These are phyloP conservation scores for Agapornis canus DNA, from an alignment of 2,797 vertebrate genomes.

Conservation along the genomic window DNA sequence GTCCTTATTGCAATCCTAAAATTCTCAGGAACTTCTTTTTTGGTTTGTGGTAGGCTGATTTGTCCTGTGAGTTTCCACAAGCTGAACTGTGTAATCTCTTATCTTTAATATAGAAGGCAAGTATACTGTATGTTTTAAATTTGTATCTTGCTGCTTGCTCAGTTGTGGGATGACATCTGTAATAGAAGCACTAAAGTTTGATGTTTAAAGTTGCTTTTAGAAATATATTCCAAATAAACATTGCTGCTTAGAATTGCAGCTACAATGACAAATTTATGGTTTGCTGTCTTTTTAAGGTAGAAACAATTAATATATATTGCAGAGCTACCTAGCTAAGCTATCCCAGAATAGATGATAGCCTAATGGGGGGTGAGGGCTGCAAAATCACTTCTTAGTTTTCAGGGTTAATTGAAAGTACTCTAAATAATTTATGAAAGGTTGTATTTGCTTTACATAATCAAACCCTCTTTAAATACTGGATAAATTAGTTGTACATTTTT, in stretches of 20 bases:
- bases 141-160: slow-evolving; percentile 26
- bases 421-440: background rate
- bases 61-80: background rate
- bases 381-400: background rate
- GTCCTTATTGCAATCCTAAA: slow-evolving; percentile 9
- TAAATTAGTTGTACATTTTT: background rate
- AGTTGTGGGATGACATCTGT: slow-evolving; percentile 18
- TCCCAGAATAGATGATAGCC: background rate
- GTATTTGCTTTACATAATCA: background rate
- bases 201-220: slow-evolving; percentile 41
- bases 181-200: slow-evolving; percentile 17
- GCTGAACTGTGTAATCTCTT: background rate
- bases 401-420: background rate
- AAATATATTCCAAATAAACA: slow-evolving; percentile 55
- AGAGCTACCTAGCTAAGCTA: background rate
- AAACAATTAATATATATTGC: background rate
- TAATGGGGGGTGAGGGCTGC: accelerated
- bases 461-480: background rate
- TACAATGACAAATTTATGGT: background rate
- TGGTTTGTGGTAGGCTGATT: background rate
- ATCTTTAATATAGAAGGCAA: background rate
- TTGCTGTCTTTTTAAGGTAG: background rate
- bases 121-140: slow-evolving; percentile 18
- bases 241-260: slow-evolving; percentile 36
- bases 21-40: slow-evolving; percentile 19